Conservation (phyloP, 2,113 vertebrate genomes). For the Cathartes aura region DNA sequence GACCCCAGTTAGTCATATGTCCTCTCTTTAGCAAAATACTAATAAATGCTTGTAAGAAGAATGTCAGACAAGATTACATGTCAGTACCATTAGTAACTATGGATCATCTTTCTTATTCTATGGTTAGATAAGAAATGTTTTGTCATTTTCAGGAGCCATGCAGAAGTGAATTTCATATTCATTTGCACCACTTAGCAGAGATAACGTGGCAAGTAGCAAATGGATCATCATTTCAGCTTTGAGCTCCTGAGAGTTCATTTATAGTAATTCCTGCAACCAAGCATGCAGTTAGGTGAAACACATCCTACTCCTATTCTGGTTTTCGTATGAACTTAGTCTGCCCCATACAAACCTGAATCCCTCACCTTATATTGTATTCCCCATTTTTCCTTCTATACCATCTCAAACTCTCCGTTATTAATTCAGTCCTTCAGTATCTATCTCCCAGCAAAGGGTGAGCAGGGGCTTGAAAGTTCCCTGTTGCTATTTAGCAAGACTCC, state of each 20-base stretch:
- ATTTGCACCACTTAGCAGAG: neutral
- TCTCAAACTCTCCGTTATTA: neutral
- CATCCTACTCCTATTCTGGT: neutral
- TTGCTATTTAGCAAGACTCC: neutral
- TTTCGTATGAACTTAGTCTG: neutral
- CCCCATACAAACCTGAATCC: neutral
- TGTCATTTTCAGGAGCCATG: neutral
- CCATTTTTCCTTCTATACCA: neutral
- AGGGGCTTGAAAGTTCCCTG: neutral
- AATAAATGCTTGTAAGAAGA: neutral
- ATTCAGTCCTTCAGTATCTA: neutral
- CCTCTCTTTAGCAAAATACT: neutral
- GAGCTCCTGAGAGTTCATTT: neutral
- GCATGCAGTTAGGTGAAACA: neutral
- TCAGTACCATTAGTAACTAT: neutral
- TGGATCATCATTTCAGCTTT: neutral
- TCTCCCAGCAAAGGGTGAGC: neutral
- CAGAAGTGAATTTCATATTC: neutral
- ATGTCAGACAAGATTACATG: neutral
- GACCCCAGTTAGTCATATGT: neutral
- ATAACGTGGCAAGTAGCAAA: neutral
- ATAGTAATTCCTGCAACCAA: neutral
- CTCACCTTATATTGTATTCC: neutral
- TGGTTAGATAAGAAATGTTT: neutral
- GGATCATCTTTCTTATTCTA: neutral